phyloP scores from a whole-genome alignment of 2,888 invertebrate species.

The Cheilosia vernalis region DNA sequence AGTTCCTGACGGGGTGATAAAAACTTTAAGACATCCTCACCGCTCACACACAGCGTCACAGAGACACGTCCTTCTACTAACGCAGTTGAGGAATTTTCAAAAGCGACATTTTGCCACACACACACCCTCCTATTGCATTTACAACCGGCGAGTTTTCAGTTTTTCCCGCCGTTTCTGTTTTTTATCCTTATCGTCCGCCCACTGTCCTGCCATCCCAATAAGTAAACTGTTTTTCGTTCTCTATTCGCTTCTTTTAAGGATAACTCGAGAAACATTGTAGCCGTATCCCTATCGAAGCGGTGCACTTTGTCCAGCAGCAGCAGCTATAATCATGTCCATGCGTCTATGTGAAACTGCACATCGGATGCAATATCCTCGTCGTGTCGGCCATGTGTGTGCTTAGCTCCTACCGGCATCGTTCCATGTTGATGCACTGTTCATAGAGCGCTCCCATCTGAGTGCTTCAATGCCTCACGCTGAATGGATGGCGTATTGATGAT shows the following conservation, averaged over 20 bases:
- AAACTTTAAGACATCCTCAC: conserved; percentile 64
- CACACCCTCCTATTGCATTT: conserved; percentile 9
- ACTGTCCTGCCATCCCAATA: conserved; percentile 65
- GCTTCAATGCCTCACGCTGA: conserved; percentile 70
- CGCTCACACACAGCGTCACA: conserved; percentile 6
- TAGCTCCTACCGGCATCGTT: conserved; percentile 49
- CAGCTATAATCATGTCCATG: conserved; percentile 48
- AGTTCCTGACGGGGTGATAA: conserved; percentile 68
- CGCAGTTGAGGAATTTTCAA: conserved; percentile 60
- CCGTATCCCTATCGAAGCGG: conserved; percentile 63
- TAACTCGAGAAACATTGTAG: conserved; percentile 64
- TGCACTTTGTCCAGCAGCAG: conserved; percentile 68
- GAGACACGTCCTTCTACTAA: conserved; percentile 22
- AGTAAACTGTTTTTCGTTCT: conserved; percentile 59
- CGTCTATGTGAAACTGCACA: conserved; percentile 72
- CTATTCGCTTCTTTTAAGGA: conserved; percentile 41
- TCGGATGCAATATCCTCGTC: conserved; percentile 69
- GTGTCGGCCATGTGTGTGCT: conserved; percentile 69
- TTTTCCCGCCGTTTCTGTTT: conserved; percentile 9
- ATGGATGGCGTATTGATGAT: conserved; percentile 75
- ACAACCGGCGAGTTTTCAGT: conserved; percentile 6
- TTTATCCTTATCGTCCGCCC: conserved; percentile 19
- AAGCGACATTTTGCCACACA: conserved; percentile 55
- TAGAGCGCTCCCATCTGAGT: conserved; percentile 58
- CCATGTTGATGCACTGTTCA: conserved; percentile 62